Evolutionary conservation across 2,888 invertebrate genomes (phyloP).

Genomic region (Synergus umbraculus): DNA sequence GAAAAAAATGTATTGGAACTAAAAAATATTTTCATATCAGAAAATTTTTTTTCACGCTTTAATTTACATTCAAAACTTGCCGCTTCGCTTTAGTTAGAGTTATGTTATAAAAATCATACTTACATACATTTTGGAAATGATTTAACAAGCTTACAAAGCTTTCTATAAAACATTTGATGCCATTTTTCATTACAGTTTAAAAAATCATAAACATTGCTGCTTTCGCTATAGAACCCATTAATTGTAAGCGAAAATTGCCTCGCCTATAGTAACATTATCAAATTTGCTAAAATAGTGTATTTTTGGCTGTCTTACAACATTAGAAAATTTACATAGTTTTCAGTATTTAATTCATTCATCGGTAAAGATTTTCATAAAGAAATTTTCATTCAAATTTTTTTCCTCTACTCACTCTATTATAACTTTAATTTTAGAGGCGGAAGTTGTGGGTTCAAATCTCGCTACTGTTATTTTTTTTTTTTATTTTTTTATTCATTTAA

Average conservation of each 20-base stretch:
- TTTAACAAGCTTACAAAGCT: not conserved
- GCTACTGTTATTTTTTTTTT: too few relatives aligned
- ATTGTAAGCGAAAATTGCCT: not conserved
- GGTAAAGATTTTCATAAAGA: conserved; percentile 18
- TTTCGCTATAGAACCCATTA: not conserved
- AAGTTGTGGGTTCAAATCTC: too few relatives aligned
- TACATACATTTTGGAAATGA: not conserved
- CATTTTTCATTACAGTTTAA: not conserved
- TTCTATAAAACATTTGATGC: not conserved
- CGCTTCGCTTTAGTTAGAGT: conserved; percentile 9
- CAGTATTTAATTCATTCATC: not conserved
- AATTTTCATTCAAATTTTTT: too few relatives aligned
- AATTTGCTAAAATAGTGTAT: conserved; percentile 8
- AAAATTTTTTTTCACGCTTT: conserved; percentile 24
- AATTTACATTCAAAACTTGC: conserved; percentile 5
- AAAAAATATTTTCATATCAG: not conserved
- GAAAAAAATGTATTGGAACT: conserved; percentile 14
- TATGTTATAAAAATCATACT: not conserved
- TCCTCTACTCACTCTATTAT: too few relatives aligned
- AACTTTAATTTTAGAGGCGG: too few relatives aligned
- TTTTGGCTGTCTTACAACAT: conserved; percentile 24
- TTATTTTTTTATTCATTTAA: too few relatives aligned
- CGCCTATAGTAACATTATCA: conserved; percentile 27
- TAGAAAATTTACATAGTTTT: conserved; percentile 1
- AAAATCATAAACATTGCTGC: conserved; percentile 5